Base-by-base conservation (phyloP, 2,113 vertebrate genomes). In the Chaetodon trifascialis region DNA sequence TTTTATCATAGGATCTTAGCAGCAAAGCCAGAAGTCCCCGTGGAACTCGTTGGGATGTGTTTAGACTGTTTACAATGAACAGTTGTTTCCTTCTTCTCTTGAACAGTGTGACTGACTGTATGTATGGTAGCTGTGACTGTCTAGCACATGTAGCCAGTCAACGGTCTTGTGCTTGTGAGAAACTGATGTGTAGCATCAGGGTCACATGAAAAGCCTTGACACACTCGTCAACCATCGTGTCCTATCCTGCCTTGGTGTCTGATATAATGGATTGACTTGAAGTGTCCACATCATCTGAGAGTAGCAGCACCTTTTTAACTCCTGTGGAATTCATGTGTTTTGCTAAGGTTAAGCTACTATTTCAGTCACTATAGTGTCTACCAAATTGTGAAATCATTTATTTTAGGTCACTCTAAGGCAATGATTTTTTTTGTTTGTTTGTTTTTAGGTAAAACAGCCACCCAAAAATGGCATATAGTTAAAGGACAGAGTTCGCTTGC, bases 1-100 rank as follows among this genome's bases (percentile, higher is more conserved):
- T 73, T 83, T 90, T 90, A 91, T 94, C 92, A 77, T n/a, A 52
- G 36, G 76, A 94, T 91, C 89, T 88, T 49, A 21, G 71, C 85
- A 58, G 30, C 88, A 79, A 72, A 72, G 64, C 79, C 78, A 36
- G 80, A 58, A 79, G 23, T 90, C 91, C 87, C 90, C 0, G 34
- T 40, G 85, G 90, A 87, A 46, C 76, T 69, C 76, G 56, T 16
- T 62, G 44, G 79, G 79, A 60, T 68, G 82, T 82, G 75, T 89
- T 49, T 86, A 76, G 76, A 25, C 63, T 38, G 11, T 73, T 90
- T 58, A 73, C 73, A 81, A 59, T 56, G 83, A 89, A 90, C 87
- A 88, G 71, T 79, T 58, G 21, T 62, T 84, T 86, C 85, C 70
- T 84, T 86, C 56, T 46, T 14, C 65, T 46, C 40, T 11, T 59